Base-by-base conservation (phyloP, 2,113 vertebrate genomes). In the Oophaga pumilio region DNA sequence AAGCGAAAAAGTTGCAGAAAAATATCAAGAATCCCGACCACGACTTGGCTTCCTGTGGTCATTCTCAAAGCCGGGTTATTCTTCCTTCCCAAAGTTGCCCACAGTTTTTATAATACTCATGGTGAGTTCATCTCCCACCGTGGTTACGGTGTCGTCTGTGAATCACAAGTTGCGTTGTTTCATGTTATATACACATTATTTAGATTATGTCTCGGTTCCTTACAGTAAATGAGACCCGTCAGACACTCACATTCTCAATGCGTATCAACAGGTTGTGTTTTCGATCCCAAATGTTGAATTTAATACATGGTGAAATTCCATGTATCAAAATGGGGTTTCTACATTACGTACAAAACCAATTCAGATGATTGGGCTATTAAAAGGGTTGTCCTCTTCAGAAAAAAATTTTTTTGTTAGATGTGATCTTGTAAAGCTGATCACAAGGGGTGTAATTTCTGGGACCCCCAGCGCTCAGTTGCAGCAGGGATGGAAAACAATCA, bases 81-180 rank as follows among this genome's bases (percentile, higher is more conserved):
- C 59, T 66, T 64, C 60, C 8, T 57, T 50, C 49, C 64, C 52
- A 14, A 15, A n/a, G 56, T 52, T 26, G 20, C 82, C 43, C 82
- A 56, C 60, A 50, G 6, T 49, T 69, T 28, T 14, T 18, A 26
- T 43, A 49, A 74, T 74, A 57, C 20, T 71, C 53, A 43, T 6
- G 43, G 24, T 73, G 68, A 86, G 68, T 56, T 68, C 60, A 26
- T 69, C 64, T 56, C 33, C 26, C 26, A n/a, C 52, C 77, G 84
- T 71, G 62, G 77, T 81, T 80, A 60, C n/a, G 17, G 17, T n/a
- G 49, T 18, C 52, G 43, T 10, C 62, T 12, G 28, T 43, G 76
- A 57, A 33, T n/a, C 76, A 43, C 43, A 57, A 50, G 62, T 71
- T 49, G 28, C 73, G 60, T n/a, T 26, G 52, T 81, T 79, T 87